These are phyloP conservation scores for Baronia brevicornis DNA, from an alignment of 2,888 invertebrate genomes.

Conservation along the genomic window DNA sequence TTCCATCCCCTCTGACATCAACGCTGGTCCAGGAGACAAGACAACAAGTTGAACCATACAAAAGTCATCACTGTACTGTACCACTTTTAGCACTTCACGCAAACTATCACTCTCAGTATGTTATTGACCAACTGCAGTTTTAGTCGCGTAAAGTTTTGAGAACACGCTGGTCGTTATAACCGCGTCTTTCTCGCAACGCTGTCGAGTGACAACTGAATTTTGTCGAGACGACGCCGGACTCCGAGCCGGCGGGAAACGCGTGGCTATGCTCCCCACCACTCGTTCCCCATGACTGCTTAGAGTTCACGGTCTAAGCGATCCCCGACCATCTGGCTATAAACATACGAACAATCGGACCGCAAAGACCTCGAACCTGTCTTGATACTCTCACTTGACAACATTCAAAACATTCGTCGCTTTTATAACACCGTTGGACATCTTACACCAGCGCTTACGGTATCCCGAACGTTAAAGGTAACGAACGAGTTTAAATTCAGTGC, in stretches of 20 bases:
- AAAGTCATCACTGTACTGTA: slow-evolving; percentile 60
- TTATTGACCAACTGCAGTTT: slow-evolving; percentile 52
- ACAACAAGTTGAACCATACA: slow-evolving; percentile 51
- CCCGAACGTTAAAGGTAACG: neutral
- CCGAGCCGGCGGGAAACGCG: slow-evolving; percentile 32
- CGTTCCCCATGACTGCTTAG: slow-evolving; percentile 2
- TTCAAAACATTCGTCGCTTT: slow-evolving; percentile 6
- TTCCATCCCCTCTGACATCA: slow-evolving; percentile 69
- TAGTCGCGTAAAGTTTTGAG: slow-evolving; percentile 70
- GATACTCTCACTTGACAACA: slow-evolving; percentile 14
- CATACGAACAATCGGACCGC: slow-evolving; percentile 2
- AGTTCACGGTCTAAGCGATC: neutral
- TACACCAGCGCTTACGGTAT: too few relatives aligned
- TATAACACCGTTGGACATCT: neutral
- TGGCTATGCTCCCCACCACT: slow-evolving; percentile 35
- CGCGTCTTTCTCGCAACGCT: slow-evolving; percentile 69
- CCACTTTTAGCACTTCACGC: slow-evolving; percentile 53
- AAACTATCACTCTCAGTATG: slow-evolving; percentile 57
- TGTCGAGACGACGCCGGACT: slow-evolving; percentile 15
- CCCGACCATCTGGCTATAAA: neutral
- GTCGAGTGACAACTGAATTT: slow-evolving; percentile 61
- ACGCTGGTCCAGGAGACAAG: slow-evolving; percentile 65
- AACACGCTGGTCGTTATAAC: slow-evolving; percentile 59
- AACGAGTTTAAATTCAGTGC: neutral
- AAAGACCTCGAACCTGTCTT: slow-evolving; percentile 1